Evolutionary conservation across 2,888 invertebrate species (phyloP), one percentile per base, ranked within the genome.

Genomic region (Apotomis turbidana): DNA sequence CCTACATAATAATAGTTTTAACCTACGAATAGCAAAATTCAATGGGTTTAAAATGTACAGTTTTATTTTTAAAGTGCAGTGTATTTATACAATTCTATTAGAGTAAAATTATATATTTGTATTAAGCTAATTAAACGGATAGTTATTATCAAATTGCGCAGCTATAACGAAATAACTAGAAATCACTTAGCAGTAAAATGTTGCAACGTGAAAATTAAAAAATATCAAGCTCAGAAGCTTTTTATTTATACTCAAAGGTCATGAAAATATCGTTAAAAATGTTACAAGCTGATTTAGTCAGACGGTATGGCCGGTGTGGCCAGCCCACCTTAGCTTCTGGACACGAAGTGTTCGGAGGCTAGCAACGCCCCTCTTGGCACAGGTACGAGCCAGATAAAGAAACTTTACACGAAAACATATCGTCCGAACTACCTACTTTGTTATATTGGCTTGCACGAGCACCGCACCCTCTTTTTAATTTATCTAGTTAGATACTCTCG

Each of bases 331-430:
- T 54, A 55, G 72, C 58, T 72, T 12, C 68, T 72, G 54, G 63
- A 49, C 52, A 52, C 44, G 44, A 38, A 63, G 44, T 46, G 58
- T 52, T 36, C 62, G 68, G 68, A 58, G 68, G 68, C 72, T 63
- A 54, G 12, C 15, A 12, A 51, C 72, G 72, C 72, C 72, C 63
- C 57, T 59, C 63, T 68, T 68, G 72, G 72, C 72, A 59, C 58
- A 38, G 68, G 63, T 67, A 71, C 62, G 3, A 52, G 51, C 36
- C 38, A 63, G 72, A 72, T 72, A 72, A 68, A 68, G 68, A 63
- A 68, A 68, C 68, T 72, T 62, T 72, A 72, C 68, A 68, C 72
- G 72, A 72, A 72, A 72, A 72, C 72, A 72, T 68, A 70, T 60
- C 71, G 68, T 63, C 36, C 15, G 9, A 58, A 59, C 68, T 63